phyloP scores from a whole-genome alignment of 2,888 invertebrate species.

The Halictus quadricinctus region DNA sequence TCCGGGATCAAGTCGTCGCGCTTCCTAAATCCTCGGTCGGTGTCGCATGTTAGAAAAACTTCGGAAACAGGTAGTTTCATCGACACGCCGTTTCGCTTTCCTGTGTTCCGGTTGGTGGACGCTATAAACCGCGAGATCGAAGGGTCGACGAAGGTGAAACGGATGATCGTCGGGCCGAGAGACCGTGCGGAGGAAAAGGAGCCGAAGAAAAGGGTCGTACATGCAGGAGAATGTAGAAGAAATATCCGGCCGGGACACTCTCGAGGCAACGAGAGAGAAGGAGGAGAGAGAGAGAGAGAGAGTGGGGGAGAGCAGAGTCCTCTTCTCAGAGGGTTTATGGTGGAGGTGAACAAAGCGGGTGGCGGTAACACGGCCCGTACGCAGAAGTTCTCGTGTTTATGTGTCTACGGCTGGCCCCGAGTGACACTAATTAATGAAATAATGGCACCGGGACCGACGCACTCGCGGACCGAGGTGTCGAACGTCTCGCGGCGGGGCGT shows the following conservation, averaged over 20 bases:
- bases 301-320: constrained; percentile 43
- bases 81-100: constrained; percentile 20
- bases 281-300: neutral
- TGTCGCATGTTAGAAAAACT: neutral
- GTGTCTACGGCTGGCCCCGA: constrained; percentile 69
- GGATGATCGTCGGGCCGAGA: constrained; percentile 24
- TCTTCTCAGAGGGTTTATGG: constrained; percentile 61
- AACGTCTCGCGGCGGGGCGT: constrained; percentile 73
- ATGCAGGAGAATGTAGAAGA: constrained; percentile 44
- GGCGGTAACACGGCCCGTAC: constrained; percentile 69
- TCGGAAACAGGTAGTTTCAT: neutral
- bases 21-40: constrained; percentile 11
- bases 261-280: neutral
- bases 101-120: constrained; percentile 17
- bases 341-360: constrained; percentile 68
- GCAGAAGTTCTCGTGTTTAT: constrained; percentile 74
- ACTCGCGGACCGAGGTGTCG: constrained; percentile 74
- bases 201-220: constrained; percentile 34
- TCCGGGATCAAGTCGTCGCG: neutral
- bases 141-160: constrained; percentile 42
- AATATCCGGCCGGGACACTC: constrained; percentile 32
- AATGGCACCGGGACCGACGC: constrained; percentile 72
- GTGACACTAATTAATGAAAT: constrained; percentile 80
- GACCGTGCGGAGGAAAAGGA: constrained; percentile 14
- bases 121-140: constrained; percentile 44